Evolutionary conservation across 2,797 vertebrate species (phyloP).

Genomic region (Anguilla marmorata): DNA sequence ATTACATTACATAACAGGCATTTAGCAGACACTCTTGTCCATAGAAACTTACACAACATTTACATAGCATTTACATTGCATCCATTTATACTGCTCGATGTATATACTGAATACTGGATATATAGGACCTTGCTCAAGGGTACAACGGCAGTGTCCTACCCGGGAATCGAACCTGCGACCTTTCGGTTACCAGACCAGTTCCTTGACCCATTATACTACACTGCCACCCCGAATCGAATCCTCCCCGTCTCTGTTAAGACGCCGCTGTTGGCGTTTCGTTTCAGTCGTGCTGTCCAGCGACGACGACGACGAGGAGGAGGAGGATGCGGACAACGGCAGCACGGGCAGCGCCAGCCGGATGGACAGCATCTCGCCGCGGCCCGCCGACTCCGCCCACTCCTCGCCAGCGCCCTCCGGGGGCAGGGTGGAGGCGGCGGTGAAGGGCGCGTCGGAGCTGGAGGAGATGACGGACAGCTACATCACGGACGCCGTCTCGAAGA

Average conservation of each 20-base stretch:
- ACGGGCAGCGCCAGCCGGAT: conserved; percentile 79
- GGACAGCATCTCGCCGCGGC: conserved; percentile 84
- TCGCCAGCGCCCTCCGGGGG: conserved; percentile 87
- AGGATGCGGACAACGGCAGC: conserved; percentile 79
- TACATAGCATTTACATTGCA: no score
- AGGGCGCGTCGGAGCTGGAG: conserved; percentile 77
- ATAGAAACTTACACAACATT: no score
- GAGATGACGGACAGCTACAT: conserved; percentile 70
- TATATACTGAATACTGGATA: no score
- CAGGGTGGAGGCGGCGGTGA: conserved; percentile 87
- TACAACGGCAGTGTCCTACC: no score
- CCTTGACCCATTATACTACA: no score
- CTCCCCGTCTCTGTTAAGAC: neutral
- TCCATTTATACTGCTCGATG: no score
- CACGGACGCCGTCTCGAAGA: conserved; percentile 76
- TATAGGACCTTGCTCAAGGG: no score
- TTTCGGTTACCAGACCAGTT: no score
- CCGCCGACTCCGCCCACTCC: conserved; percentile 90
- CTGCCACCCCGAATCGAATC: neutral
- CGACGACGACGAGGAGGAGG: conserved; percentile 78
- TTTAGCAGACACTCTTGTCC: no score
- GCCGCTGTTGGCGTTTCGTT: conserved; percentile 34
- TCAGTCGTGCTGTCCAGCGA: conserved; percentile 93
- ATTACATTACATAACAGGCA: no score
- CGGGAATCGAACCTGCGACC: no score